A percentile compares a stretch with the other conserved stretches of the same genome.
phyloP scores from a whole-genome alignment of 2,113 vertebrate species.

The Ivindomyrus marchei region DNA sequence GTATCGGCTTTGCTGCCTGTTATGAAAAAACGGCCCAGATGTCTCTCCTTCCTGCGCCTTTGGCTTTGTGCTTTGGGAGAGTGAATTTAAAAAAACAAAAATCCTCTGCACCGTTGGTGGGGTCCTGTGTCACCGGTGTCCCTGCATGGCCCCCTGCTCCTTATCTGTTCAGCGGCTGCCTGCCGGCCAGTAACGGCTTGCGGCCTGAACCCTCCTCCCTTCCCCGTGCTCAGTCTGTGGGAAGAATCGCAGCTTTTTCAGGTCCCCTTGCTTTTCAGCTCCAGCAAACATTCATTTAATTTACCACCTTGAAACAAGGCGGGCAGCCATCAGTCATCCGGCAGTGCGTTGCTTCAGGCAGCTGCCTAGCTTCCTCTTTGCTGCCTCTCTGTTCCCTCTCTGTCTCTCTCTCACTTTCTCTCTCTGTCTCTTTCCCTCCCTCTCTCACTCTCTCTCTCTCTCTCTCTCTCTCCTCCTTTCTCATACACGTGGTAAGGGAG shows the following conservation, averaged over 20 bases:
- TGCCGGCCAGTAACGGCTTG: constrained; percentile 52
- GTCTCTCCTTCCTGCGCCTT: constrained; percentile 18
- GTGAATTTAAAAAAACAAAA: neutral
- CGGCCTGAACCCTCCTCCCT: constrained; percentile 46
- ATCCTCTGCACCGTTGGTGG: neutral
- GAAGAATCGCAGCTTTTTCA: constrained; percentile 30
- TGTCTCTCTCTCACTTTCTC: constrained; percentile 1
- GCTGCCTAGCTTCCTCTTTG: constrained; percentile 21
- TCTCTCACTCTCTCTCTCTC: constrained; percentile 15
- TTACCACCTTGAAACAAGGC: constrained; percentile 21
- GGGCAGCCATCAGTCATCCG: constrained; percentile 13
- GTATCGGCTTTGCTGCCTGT: constrained; percentile 30
- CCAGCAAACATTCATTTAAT: constrained; percentile 45
- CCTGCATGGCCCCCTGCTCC: constrained; percentile 26
- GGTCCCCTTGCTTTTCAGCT: constrained; percentile 25
- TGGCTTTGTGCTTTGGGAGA: neutral
- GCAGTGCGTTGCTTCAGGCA: constrained; percentile 34
- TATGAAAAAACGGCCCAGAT: constrained; percentile 29
- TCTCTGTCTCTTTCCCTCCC: neutral
- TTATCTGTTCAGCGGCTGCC: constrained; percentile 51
- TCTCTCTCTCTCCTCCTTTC: constrained; percentile 30
- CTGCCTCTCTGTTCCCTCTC: constrained; percentile 14
- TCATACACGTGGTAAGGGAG: constrained; percentile 35
- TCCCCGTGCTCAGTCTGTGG: constrained; percentile 31
- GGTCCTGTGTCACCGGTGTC: constrained; percentile 30